phyloP scores from a whole-genome alignment of 2,797 vertebrate genomes.

The Rhinella marina region DNA sequence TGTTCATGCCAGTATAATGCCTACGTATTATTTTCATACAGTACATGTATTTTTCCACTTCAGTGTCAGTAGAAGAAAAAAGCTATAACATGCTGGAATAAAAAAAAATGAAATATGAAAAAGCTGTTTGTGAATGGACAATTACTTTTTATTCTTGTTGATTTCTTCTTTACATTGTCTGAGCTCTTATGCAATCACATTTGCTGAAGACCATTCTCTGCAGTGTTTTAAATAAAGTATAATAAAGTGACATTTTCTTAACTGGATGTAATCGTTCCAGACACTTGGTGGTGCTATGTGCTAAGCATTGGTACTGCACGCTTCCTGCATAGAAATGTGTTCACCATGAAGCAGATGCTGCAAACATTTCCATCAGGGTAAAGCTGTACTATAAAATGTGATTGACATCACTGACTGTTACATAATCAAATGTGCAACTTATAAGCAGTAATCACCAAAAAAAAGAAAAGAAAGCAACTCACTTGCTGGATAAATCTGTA shows the following conservation, averaged over 20 bases:
- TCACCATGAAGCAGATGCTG: background rate
- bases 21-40: too few relatives aligned
- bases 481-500: background rate
- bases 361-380: background rate
- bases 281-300: slow-evolving; percentile 42
- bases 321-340: background rate
- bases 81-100: too few relatives aligned
- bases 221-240: background rate
- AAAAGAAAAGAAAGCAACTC: background rate
- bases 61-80: too few relatives aligned
- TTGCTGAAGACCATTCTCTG: background rate
- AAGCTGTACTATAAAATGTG: too few relatives aligned
- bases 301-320: background rate
- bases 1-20: too few relatives aligned
- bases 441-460: background rate
- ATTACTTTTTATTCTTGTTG: background rate
- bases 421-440: background rate
- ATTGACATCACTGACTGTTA: background rate
- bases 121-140: background rate
- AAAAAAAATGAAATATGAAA: background rate
- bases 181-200: background rate
- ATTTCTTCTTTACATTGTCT: background rate
- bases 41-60: too few relatives aligned
- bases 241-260: background rate
- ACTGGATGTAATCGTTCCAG: background rate